Percentiles rank a stretch among this genome's conserved stretches.
Evolutionary conservation across 2,113 vertebrate genomes (phyloP).

Genomic region (Scytalopus superciliaris): DNA sequence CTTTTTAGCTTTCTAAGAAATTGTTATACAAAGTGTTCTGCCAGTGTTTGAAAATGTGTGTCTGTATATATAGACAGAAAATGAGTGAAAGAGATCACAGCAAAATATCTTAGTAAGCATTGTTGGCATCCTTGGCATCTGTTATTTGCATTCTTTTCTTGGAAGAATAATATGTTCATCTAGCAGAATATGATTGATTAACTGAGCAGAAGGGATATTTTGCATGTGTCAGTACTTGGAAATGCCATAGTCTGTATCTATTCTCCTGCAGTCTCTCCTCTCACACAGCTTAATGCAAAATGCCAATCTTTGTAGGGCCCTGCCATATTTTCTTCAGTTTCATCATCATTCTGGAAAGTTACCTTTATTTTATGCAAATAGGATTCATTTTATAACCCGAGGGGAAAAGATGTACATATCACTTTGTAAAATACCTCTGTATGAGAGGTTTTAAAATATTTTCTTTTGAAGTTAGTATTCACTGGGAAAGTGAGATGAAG

Average conservation of each 20-base stretch:
- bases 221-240: neutral
- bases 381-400: neutral
- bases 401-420: neutral
- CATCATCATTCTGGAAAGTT: neutral
- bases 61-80: neutral
- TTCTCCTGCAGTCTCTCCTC: neutral
- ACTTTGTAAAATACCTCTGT: neutral
- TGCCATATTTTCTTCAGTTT: neutral
- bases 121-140: neutral
- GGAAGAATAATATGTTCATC: conserved; percentile 29
- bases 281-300: neutral
- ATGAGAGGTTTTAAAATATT: neutral
- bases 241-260: neutral
- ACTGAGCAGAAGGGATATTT: conserved; percentile 37
- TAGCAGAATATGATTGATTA: conserved; percentile 48
- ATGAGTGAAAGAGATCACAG: neutral
- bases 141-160: conserved; percentile 26
- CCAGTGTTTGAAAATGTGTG: neutral
- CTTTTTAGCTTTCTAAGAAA: neutral
- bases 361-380: neutral
- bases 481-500: neutral
- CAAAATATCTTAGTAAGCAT: conserved; percentile 41
- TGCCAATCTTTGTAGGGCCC: neutral
- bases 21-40: neutral
- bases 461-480: neutral